Conservation (phyloP, 2,888 invertebrate genomes). For the Drosophila anceps region DNA sequence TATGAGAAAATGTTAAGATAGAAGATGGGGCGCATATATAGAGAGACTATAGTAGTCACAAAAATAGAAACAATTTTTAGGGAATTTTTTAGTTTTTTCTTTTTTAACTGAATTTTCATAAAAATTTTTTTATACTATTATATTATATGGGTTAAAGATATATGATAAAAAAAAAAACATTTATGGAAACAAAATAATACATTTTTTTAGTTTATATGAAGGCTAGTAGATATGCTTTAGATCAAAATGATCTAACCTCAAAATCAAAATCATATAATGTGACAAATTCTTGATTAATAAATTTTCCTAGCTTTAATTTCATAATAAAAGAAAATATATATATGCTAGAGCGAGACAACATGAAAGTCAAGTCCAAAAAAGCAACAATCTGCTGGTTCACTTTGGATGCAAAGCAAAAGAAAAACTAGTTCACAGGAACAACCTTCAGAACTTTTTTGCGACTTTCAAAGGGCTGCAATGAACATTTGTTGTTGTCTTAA, state of each 20-base stretch:
- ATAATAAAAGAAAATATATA: background rate
- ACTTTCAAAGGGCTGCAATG: constrained; percentile 10
- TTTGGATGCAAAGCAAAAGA: background rate
- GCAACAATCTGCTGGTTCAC: background rate
- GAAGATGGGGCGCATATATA: background rate
- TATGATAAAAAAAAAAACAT: background rate
- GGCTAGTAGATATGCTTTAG: background rate
- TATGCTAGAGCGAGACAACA: constrained; percentile 11
- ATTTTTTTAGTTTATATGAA: background rate
- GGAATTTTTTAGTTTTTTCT: too few species aligned
- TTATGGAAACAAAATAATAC: background rate
- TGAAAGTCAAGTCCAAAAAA: background rate
- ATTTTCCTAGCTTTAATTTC: background rate
- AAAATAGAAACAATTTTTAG: background rate
- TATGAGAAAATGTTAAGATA: background rate
- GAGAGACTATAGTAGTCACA: background rate
- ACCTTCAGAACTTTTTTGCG: constrained; percentile 19
- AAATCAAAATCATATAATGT: background rate
- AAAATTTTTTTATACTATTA: background rate
- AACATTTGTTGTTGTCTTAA: constrained; percentile 5
- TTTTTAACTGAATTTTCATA: background rate
- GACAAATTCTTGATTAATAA: too few species aligned
- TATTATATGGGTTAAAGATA: background rate
- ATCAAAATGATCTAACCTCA: background rate
- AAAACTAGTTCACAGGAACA: constrained; percentile 23